Conservation (phyloP, 2,888 invertebrate species). For the Scelioninae gen. 1 region DNA sequence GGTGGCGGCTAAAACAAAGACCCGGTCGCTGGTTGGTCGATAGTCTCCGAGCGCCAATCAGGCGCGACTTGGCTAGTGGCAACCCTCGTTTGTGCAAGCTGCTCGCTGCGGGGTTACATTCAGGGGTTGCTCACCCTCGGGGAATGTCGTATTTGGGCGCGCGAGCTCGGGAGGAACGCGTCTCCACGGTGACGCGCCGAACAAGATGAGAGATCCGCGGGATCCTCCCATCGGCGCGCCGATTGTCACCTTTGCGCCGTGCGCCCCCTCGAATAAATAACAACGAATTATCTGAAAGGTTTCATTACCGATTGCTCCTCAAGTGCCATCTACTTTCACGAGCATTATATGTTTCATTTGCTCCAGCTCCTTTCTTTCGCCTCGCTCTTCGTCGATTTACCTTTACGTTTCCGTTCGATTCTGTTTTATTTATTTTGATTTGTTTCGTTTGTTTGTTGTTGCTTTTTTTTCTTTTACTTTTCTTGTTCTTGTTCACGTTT, state of each 20-base stretch:
- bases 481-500: background rate
- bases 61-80: slow-evolving; percentile 79
- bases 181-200: slow-evolving; percentile 79
- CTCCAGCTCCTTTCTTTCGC: slow-evolving; percentile 6
- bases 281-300: too few species aligned
- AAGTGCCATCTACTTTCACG: too few species aligned
- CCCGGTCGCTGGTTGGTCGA: slow-evolving; percentile 83
- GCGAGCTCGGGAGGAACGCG: slow-evolving; percentile 72
- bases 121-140: slow-evolving; percentile 72
- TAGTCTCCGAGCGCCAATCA: slow-evolving; percentile 84
- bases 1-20: slow-evolving; percentile 84
- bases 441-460: too few species aligned
- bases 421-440: too few species aligned
- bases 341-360: slow-evolving; percentile 51
- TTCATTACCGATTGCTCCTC: too few species aligned
- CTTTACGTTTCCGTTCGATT: too few species aligned
- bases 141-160: slow-evolving; percentile 61
- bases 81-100: slow-evolving; percentile 78
- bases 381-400: background rate
- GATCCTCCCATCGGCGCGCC: slow-evolving; percentile 62
- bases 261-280: too few species aligned
- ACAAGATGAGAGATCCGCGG: slow-evolving; percentile 65
- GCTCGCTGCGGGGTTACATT: slow-evolving; percentile 70
- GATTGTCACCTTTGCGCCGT: too few species aligned
- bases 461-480: too few species aligned